Evolutionary conservation across 2,888 invertebrate species (phyloP), one percentile per base, ranked within the genome.

Genomic region (Macrophya alboannulata): DNA sequence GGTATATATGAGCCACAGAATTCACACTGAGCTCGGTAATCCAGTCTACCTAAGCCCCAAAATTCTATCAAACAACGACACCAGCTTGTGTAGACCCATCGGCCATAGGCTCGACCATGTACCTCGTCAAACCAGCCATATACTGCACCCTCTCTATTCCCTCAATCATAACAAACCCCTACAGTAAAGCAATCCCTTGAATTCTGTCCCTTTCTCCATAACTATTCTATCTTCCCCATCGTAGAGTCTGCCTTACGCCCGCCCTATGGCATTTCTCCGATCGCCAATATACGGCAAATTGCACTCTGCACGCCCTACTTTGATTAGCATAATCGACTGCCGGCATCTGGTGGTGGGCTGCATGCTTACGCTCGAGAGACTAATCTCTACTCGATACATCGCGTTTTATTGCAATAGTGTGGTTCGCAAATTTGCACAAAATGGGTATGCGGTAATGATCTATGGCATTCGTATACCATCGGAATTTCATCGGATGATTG

Each of bases 11-110:
- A 21, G 12, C 0, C 21, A 37, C 43, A 45, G 21, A 74, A 21
- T 74, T 45, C 43, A 40, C 21, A 43, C 43, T 45, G 43, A 74
- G 45, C 72, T 74, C 45, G 72, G 43, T 43, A 74, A 74, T 74
- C 72, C 72, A 10, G 21, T 45, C 45, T 74, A 74, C 21, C 45
- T 74, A 74, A 74, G 43, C 72, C 43, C 10, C 10, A 74, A 17
- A 74, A 45, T 45, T 74, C 72, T 74, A 40, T 74, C 72, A 21
- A 74, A 74, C 72, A 74, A 74, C 72, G 72, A 74, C 72, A 74
- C 45, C 45, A 74, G 72, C 72, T 45, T 12, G 72, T 74, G 45
- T 74, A 10, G 45, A 25, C 72, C 43, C 72, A 74, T 45, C 43
- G 6, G 43, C 72, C 21, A 45, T 74, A 1, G 72, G n/a, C n/a